Evolutionary conservation across 2,113 vertebrate species (phyloP).

Genomic region (Mohoua ochrocephala): DNA sequence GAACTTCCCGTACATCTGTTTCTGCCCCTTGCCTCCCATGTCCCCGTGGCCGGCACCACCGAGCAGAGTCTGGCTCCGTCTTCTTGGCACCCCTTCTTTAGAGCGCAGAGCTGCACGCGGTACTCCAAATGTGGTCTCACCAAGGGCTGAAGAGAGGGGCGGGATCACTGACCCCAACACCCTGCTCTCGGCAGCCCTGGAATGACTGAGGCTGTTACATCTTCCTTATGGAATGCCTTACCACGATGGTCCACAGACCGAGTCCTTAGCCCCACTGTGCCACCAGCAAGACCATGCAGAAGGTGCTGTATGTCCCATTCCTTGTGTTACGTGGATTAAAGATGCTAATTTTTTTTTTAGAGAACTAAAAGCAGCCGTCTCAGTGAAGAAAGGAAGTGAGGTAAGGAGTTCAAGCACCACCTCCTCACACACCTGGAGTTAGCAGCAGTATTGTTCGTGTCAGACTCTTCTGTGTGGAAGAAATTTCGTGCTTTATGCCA

Average conservation of each 20-base stretch:
- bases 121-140: fast-evolving
- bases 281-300: neutral
- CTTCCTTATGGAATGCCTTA: neutral
- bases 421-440: neutral
- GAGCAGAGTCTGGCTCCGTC: neutral
- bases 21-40: too few relatives aligned
- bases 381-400: neutral
- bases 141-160: neutral
- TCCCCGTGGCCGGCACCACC: fast-evolving
- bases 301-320: neutral
- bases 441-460: neutral
- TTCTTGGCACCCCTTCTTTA: neutral
- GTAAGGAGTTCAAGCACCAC: neutral
- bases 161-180: fast-evolving
- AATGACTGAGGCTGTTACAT: neutral
- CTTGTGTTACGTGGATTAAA: fast-evolving
- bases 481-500: neutral
- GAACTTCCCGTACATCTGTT: neutral
- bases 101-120: neutral
- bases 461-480: neutral
- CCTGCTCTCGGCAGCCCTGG: neutral
- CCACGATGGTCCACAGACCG: neutral
- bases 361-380: neutral
- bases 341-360: neutral
- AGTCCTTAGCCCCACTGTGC: neutral